Base-by-base conservation (phyloP, 1,140 invertebrate genomes). In the Stegodyphus dumicola region DNA sequence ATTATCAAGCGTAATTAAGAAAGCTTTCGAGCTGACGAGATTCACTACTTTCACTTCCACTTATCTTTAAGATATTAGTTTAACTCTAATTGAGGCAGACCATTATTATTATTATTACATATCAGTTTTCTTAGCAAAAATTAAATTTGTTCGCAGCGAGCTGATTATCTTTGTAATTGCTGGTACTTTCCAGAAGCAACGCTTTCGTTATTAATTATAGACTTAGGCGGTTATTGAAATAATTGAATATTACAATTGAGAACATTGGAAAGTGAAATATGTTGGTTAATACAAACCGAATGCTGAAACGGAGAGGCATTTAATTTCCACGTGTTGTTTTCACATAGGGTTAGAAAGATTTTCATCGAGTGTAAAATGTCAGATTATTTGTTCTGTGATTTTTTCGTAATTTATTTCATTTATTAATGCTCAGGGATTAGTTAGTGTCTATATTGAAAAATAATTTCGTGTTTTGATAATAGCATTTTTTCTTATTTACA, bases 81-180 rank as follows among this genome's bases (percentile, higher is more conserved):
- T 73, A 81, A 73, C 67, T 56, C 70, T 73, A 81, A 81, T 81
- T 81, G 10, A 9, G 48, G 13, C 49, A 33, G 33, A 11, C 33
- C 5, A 33, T 60, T n/a, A 53, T 80, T 80, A 80, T n/a, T n/a
- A n/a, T 81, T 73, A 73, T 18, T 75, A 67, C 48, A 67, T 56
- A 66, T 74, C 80, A 75, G 80, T 83, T 83, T 83, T 74, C 80
- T 83, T 83, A 15, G 33, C 13, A 64, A 56, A 73, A 81, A 81
- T 81, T 56, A 56, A 51, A 73, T 80, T 80, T 73, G 67, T 33
- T 64, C 67, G 5, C 13, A 71, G 67, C n/a, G 13, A 6, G 67
- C 52, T 80, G 65, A 80, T 80, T 80, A 80, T 56, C 60, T 10
- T 33, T 9, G 52, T 67, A 81, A 81, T 81, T 81, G 60, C 33